These are phyloP conservation scores for Euwallacea fornicatus DNA, from an alignment of 1,140 invertebrate genomes.

Conservation along the genomic window DNA sequence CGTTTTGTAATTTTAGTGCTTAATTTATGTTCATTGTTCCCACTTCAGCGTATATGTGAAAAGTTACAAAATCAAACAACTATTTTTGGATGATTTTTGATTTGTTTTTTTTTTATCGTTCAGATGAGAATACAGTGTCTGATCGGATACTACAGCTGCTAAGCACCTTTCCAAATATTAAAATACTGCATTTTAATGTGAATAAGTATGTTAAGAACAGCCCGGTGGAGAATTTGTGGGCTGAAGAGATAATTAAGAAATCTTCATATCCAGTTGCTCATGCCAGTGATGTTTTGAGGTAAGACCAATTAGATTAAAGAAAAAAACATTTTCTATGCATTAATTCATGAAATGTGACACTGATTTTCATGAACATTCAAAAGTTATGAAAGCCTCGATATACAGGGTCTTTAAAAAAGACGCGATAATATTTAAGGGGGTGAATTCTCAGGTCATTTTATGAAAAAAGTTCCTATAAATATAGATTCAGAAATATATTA, in stretches of 20 bases:
- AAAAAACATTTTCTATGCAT: background rate
- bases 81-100: too few relatives aligned
- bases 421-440: background rate
- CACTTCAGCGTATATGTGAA: background rate
- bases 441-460: background rate
- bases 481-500: background rate
- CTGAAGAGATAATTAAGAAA: slow-evolving; percentile 57
- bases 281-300: slow-evolving; percentile 65
- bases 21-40: too few relatives aligned
- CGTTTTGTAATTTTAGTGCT: too few relatives aligned
- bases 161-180: slow-evolving; percentile 60
- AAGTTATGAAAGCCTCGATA: background rate
- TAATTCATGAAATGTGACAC: background rate
- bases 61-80: too few relatives aligned
- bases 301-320: too few relatives aligned
- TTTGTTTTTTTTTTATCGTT: too few relatives aligned
- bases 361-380: background rate
- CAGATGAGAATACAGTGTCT: slow-evolving; percentile 45
- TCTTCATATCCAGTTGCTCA: slow-evolving; percentile 61
- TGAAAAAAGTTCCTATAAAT: background rate
- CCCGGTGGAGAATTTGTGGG: slow-evolving; percentile 63
- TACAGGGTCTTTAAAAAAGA: background rate
- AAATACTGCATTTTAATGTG: slow-evolving; percentile 59
- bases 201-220: slow-evolving; percentile 61
- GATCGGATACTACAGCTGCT: slow-evolving; percentile 55